Conservation (phyloP, 1,140 invertebrate species). For the Drosophila lacertosa region DNA sequence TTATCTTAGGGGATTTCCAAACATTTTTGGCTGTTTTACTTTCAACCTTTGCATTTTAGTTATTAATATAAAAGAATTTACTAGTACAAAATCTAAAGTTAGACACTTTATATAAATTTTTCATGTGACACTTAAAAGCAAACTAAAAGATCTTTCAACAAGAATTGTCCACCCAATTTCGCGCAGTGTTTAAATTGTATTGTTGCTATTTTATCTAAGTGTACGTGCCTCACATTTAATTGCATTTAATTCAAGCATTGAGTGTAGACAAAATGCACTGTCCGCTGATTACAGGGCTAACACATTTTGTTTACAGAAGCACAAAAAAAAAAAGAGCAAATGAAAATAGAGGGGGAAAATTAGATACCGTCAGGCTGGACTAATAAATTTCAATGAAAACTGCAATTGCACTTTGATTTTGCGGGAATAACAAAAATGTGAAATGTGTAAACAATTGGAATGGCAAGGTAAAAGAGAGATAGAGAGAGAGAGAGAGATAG, state of each 20-base stretch:
- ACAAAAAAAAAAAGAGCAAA: not conserved
- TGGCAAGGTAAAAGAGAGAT: not conserved
- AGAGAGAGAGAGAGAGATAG: not conserved
- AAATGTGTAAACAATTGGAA: constrained; percentile 50
- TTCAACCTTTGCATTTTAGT: too few species aligned
- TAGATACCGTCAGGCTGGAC: constrained; percentile 10
- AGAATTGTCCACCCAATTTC: too few species aligned
- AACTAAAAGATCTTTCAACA: too few species aligned
- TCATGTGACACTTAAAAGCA: too few species aligned
- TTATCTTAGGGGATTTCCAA: too few species aligned
- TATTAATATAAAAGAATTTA: too few species aligned
- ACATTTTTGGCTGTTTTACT: too few species aligned
- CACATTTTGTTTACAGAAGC: constrained; percentile 5
- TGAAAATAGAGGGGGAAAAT: not conserved
- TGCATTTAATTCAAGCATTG: constrained; percentile 62
- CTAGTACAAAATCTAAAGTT: too few species aligned
- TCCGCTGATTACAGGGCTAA: constrained; percentile 13
- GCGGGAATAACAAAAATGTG: constrained; percentile 39
- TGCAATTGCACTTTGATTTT: constrained; percentile 70
- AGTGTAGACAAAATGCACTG: not conserved
- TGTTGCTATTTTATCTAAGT: too few species aligned
- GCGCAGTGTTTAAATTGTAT: too few species aligned
- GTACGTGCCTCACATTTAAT: constrained; percentile 50
- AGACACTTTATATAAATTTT: too few species aligned
- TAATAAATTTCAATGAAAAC: constrained; percentile 76